Evolutionary conservation across 2,888 invertebrate species (phyloP).

Genomic region (Meghimatium bilineatum): DNA sequence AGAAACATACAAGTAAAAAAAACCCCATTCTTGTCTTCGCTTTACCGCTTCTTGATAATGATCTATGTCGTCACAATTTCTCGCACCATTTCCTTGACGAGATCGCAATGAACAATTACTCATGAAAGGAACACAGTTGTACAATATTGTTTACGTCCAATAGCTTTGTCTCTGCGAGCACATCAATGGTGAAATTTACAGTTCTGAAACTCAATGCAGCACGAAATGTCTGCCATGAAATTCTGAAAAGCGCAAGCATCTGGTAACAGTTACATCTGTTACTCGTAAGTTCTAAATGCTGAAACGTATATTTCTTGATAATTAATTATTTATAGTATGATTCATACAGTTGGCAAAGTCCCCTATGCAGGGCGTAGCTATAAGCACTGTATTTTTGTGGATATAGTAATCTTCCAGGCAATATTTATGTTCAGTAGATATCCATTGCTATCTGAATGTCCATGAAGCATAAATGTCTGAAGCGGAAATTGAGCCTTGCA

Average conservation of each 20-base stretch:
- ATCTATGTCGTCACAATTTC: slow-evolving; percentile 26
- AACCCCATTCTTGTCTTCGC: neutral
- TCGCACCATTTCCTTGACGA: slow-evolving; percentile 9
- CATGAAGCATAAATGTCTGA: no score
- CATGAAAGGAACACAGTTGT: slow-evolving; percentile 10
- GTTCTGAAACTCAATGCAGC: neutral
- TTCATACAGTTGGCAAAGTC: no score
- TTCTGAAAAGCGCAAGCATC: neutral
- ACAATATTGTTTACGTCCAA: slow-evolving; percentile 19
- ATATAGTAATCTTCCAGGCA: no score
- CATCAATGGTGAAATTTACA: neutral
- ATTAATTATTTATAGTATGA: no score
- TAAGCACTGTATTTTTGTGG: no score
- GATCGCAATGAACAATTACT: neutral
- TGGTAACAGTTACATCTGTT: no score
- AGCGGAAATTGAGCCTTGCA: no score
- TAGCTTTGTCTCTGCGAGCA: neutral
- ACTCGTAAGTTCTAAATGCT: no score
- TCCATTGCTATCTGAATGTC: no score
- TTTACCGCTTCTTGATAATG: neutral
- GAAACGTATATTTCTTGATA: no score
- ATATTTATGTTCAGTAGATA: no score
- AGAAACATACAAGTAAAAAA: slow-evolving; percentile 13
- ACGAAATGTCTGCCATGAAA: neutral
- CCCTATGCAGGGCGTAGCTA: no score